phyloP scores from a whole-genome alignment of 2,888 invertebrate species.

The Drosophila helvetica region DNA sequence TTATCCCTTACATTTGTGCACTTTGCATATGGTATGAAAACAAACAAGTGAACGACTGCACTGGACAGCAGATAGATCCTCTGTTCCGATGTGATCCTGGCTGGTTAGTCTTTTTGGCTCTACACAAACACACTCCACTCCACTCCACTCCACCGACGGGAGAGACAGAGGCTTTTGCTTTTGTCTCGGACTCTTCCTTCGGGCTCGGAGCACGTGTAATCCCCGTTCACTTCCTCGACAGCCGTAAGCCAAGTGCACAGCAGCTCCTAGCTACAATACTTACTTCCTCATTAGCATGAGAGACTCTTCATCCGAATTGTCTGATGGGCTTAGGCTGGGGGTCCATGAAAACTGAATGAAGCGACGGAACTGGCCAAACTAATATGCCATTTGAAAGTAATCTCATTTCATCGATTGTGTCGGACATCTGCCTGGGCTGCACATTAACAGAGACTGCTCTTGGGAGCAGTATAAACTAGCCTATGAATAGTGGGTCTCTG shows the following conservation, averaged over 20 bases:
- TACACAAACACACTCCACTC: constrained; percentile 29
- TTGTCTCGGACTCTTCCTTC: constrained; percentile 40
- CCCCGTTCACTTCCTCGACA: constrained; percentile 56
- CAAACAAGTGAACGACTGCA: constrained; percentile 65
- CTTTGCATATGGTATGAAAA: constrained; percentile 73
- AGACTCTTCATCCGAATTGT: constrained; percentile 5
- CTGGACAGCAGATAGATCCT: constrained; percentile 24
- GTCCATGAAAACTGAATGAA: constrained; percentile 1
- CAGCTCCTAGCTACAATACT: constrained; percentile 21
- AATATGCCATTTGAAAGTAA: constrained; percentile 27
- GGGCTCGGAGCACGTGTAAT: constrained; percentile 64
- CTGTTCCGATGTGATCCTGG: constrained; percentile 7
- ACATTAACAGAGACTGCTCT: background rate
- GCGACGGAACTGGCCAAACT: background rate
- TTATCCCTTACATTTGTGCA: constrained; percentile 41
- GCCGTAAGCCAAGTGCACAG: constrained; percentile 16
- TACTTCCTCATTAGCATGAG: constrained; percentile 47
- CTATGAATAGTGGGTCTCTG: background rate
- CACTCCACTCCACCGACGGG: constrained; percentile 16
- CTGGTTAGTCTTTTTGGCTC: constrained; percentile 58
- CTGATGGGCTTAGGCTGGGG: constrained; percentile 37
- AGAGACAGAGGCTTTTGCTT: constrained; percentile 48
- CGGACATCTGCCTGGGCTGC: background rate
- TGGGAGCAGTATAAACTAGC: background rate
- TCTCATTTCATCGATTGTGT: constrained; percentile 21